Evolutionary conservation across 64 coral and sea anemone species (phyloP), one percentile per base, ranked within the genome.

Genomic region (Anthopleura sola): DNA sequence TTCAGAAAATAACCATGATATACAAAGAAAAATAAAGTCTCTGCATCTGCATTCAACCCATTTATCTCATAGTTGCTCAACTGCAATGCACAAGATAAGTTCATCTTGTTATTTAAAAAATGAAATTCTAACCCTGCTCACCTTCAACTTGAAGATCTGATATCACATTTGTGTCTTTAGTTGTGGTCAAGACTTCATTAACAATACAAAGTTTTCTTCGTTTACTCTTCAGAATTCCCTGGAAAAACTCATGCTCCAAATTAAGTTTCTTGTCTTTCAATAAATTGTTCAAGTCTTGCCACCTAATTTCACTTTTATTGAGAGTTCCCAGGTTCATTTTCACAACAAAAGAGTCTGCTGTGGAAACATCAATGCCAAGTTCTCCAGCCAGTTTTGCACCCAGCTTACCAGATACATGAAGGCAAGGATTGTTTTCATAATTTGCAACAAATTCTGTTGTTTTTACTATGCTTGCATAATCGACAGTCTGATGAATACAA

Each of bases 331-430:
- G 84, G 69, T 98, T 86, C 89, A 98, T 94, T 19, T 78, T 87
- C 40, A 98, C 84, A 29, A 82, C 84, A 78, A 98, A 89, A 9
- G 92, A 89, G 37, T 98, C 90, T 24, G 53, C 53, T 37, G 90
- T 77, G 23, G 75, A 88, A 83, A 84, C 50, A 71, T 98, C 96
- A 40, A 98, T 89, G 34, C 92, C 92, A 86, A 98, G 88, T 75
- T 98, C 92, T 29, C 66, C 32, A n/a, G 96, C 96, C 89, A 98
- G 91, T 64, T 98, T 98, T 28, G 51, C 87, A 49, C 96, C 96
- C 49, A 98, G 79, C 87, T 92, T 98, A 24, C 96, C 96, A 51
- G 75, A 80, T 3, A 92, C 87, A 81, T 98, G 86, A 47, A 98
- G 90, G 46, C 77, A 76, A 51, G 96, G 96, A 36, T 91, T 77